These are phyloP conservation scores for Helleia helle DNA, from an alignment of 2,888 invertebrate species.

Conservation along the genomic window DNA sequence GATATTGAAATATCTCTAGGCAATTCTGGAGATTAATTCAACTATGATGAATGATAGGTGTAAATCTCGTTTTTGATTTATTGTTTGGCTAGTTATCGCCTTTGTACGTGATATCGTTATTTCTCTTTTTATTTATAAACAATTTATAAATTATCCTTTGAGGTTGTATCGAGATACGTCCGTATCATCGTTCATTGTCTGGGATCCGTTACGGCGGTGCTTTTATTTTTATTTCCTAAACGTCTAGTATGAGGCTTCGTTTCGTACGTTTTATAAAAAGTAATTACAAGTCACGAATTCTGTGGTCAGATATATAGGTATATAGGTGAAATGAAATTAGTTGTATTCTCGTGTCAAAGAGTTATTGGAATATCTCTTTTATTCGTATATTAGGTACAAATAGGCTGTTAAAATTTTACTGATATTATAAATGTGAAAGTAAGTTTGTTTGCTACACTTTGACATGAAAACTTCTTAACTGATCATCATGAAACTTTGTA, in stretches of 20 bases:
- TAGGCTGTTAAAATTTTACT: too few relatives aligned
- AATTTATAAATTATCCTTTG: constrained; percentile 21
- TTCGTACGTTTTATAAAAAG: constrained; percentile 48
- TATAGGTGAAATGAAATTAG: constrained; percentile 56
- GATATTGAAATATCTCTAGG: constrained; percentile 65
- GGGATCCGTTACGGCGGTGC: constrained; percentile 38
- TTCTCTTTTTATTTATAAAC: constrained; percentile 12
- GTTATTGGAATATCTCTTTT: neutral
- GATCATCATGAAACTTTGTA: too few relatives aligned
- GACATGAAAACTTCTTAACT: too few relatives aligned
- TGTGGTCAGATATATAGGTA: constrained; percentile 39
- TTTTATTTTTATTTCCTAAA: constrained; percentile 31
- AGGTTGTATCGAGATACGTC: constrained; percentile 30
- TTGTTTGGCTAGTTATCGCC: constrained; percentile 46
- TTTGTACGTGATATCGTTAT: constrained; percentile 27
- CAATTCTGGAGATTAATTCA: constrained; percentile 53
- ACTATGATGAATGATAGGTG: constrained; percentile 51
- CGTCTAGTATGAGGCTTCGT: constrained; percentile 19
- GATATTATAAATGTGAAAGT: too few relatives aligned
- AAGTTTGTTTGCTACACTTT: too few relatives aligned
- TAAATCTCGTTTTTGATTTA: constrained; percentile 59
- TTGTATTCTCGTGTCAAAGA: constrained; percentile 65
- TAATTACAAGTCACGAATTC: constrained; percentile 65
- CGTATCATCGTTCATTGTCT: constrained; percentile 48
- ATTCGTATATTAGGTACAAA: too few relatives aligned